These are phyloP conservation scores for Drosophila rubida DNA, from an alignment of 2,888 invertebrate genomes.

Conservation along the genomic window DNA sequence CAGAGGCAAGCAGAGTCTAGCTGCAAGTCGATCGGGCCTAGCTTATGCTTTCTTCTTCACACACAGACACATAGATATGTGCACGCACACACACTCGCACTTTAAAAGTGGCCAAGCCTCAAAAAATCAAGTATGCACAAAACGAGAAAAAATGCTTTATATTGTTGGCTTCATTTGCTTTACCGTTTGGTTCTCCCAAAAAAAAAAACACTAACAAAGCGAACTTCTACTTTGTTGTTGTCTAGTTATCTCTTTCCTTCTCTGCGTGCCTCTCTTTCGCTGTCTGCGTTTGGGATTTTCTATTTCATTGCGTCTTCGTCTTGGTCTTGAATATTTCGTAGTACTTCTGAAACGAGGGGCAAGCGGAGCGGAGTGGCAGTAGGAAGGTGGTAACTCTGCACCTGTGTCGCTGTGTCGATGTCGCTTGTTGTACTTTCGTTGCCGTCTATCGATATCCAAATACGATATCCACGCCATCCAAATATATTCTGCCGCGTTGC, in stretches of 20 bases:
- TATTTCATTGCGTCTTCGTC: conserved; percentile 55
- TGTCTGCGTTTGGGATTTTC: conserved; percentile 39
- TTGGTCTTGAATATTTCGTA: conserved; percentile 44
- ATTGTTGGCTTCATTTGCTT: conserved; percentile 66
- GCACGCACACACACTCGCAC: background rate
- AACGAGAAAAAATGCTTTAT: conserved; percentile 41
- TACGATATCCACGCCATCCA: conserved; percentile 28
- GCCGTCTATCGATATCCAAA: conserved; percentile 45
- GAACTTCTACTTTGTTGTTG: conserved; percentile 36
- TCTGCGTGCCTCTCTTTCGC: background rate
- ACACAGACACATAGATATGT: conserved; percentile 28
- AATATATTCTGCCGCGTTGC: conserved; percentile 30
- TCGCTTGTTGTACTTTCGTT: conserved; percentile 52
- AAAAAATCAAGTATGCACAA: conserved; percentile 67
- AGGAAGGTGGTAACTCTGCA: conserved; percentile 23
- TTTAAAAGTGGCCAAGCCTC: conserved; percentile 67
- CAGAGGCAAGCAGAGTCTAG: conserved; percentile 50
- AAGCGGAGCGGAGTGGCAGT: background rate
- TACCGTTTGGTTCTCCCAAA: conserved; percentile 70
- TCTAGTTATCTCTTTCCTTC: conserved; percentile 2
- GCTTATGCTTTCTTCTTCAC: conserved; percentile 56
- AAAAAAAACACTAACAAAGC: conserved; percentile 18
- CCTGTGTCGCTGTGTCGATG: conserved; percentile 44
- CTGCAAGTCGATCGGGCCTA: conserved; percentile 19
- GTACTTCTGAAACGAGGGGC: conserved; percentile 2